Evolutionary conservation across 2,888 invertebrate genomes (phyloP), one percentile per base, ranked within the genome.

Genomic region (Homarus gammarus): DNA sequence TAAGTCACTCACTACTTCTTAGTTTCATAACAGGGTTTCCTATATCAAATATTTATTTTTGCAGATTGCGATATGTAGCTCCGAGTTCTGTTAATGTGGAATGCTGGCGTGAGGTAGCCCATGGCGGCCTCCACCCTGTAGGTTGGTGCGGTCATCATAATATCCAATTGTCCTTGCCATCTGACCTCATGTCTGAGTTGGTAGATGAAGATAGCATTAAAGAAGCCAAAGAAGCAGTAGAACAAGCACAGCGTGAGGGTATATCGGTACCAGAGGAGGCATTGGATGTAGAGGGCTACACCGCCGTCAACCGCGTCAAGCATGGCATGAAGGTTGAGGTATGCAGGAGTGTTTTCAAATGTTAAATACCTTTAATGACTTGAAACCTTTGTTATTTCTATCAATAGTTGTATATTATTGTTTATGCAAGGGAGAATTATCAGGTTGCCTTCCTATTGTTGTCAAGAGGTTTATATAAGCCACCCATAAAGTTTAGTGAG

Each of bases 301-400:
- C 88, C 18, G 88, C 88, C 18, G 77, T 88, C 12, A 88, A 88
- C 36, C 88, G 88, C 22, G 84, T 88, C 56, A 88, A 84, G 40
- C 84, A 78, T 18, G 88, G 88, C 40, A 88, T 88, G 88, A 88
- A 88, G 40, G 83, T 88, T 5, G 88, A 88, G 77, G 88, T 87
- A 27, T 44, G 87, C 33, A 38, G n/a, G n/a, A n/a, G n/a, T n/a
- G n/a, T n/a, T n/a, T n/a, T n/a, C n/a, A n/a, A n/a, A n/a, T n/a
- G n/a, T n/a, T n/a, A n/a, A n/a, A n/a, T n/a, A n/a, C n/a, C n/a
- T n/a, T n/a, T n/a, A n/a, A n/a, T n/a, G n/a, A n/a, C n/a, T n/a
- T n/a, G n/a, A n/a, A n/a, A n/a, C n/a, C n/a, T n/a, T n/a, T n/a
- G n/a, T n/a, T n/a, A n/a, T n/a, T n/a, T n/a, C n/a, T n/a, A n/a